Percentiles rank a stretch among this genome's conserved stretches.
These are phyloP conservation scores for Melinopterus prodromus DNA, from an alignment of 2,888 invertebrate genomes.

Conservation along the genomic window DNA sequence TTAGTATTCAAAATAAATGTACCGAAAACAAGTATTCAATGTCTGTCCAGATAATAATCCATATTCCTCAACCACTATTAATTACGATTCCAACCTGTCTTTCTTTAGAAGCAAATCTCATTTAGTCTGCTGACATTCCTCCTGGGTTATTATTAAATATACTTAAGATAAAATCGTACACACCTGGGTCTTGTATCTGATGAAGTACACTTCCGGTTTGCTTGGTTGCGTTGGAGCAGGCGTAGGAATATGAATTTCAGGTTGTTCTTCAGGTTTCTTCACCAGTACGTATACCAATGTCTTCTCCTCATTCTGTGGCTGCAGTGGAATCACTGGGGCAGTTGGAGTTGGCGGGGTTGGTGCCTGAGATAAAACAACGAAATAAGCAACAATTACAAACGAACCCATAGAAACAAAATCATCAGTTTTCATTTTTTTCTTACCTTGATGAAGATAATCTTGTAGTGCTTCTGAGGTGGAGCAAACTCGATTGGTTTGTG, in stretches of 20 bases:
- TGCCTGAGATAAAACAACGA: slow-evolving; percentile 83
- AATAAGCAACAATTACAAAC: not conserved
- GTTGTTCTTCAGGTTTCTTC: slow-evolving; percentile 87
- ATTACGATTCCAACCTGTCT: too few species aligned
- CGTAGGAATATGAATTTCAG: slow-evolving; percentile 80
- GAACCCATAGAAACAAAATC: not conserved
- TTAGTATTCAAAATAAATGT: too few species aligned
- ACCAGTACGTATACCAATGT: slow-evolving; percentile 88
- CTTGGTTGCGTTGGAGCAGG: slow-evolving; percentile 85
- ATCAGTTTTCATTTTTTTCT: not conserved
- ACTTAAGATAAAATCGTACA: not conserved
- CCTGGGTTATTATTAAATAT: slow-evolving; percentile 8
- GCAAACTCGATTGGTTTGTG: slow-evolving; percentile 66
- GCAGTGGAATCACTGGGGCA: slow-evolving; percentile 81
- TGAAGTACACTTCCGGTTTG: slow-evolving; percentile 91
- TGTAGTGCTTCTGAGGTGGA: slow-evolving; percentile 82
- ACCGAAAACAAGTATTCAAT: too few species aligned
- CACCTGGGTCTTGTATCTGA: slow-evolving; percentile 88
- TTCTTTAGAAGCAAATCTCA: slow-evolving; percentile 9
- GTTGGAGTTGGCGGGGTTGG: slow-evolving; percentile 85
- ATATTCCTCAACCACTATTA: too few species aligned
- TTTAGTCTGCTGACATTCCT: not conserved
- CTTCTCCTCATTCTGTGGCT: slow-evolving; percentile 88
- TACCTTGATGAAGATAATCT: slow-evolving; percentile 84
- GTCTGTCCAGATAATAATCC: too few species aligned